phyloP scores from a whole-genome alignment of 2,797 vertebrate species.

The Falco berigora region DNA sequence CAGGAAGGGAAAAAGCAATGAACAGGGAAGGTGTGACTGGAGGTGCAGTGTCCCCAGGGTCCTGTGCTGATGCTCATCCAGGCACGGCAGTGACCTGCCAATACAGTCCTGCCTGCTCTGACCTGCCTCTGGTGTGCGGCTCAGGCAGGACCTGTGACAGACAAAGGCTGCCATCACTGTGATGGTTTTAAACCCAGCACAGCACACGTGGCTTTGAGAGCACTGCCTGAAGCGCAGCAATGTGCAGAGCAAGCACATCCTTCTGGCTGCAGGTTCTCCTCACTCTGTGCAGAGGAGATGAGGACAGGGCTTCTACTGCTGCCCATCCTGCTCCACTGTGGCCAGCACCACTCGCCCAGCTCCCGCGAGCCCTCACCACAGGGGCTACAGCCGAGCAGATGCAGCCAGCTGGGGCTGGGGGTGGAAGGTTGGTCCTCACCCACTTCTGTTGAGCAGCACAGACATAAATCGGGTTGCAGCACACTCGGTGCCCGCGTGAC shows the following conservation, averaged over 20 bases:
- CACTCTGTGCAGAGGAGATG: not conserved
- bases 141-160: not conserved
- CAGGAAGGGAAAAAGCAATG: not conserved
- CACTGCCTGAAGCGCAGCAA: not conserved
- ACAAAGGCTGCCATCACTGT: accelerated
- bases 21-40: not conserved
- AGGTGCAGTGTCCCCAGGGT: not conserved
- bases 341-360: not conserved
- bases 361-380: accelerated
- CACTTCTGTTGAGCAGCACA: not conserved
- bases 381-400: not conserved
- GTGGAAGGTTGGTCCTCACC: not conserved
- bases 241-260: accelerated
- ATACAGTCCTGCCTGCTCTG: not conserved
- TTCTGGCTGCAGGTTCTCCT: not conserved
- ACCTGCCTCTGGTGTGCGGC: accelerated
- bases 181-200: not conserved
- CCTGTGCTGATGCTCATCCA: not conserved
- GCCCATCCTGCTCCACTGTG: not conserved
- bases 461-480: not conserved
- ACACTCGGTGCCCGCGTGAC: not conserved
- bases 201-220: not conserved
- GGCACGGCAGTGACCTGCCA: not conserved
- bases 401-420: not conserved
- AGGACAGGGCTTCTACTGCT: not conserved